Conservation (phyloP, 2,797 vertebrate genomes). For the Notamacropus eugenii region DNA sequence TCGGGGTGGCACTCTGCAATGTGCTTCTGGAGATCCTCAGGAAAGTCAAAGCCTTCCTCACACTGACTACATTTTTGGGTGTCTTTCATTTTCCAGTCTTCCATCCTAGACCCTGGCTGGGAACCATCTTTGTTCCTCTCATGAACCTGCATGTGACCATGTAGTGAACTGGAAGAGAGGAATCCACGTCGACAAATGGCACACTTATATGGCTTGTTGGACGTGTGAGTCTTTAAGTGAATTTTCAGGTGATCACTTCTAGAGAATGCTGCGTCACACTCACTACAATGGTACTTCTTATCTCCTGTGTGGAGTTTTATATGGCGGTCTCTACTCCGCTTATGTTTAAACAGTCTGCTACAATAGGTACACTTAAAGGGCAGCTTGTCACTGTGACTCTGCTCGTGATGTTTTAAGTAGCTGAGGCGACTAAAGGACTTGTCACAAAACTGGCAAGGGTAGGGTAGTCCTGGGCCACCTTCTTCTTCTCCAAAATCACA, state of each 20-base stretch:
- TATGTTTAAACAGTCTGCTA: conserved; percentile 99
- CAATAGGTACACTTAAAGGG: conserved; percentile 99
- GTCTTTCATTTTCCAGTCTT: conserved; percentile 98
- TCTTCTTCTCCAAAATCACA: conserved; percentile 98
- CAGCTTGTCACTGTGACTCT: conserved; percentile 98
- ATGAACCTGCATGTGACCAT: conserved; percentile 99
- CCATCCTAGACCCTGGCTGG: conserved; percentile 90
- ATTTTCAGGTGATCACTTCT: conserved; percentile 99
- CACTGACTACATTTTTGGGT: conserved; percentile 98
- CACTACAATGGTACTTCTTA: conserved; percentile 98
- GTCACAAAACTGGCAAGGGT: conserved; percentile 98
- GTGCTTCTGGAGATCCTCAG: conserved; percentile 98
- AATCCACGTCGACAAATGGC: conserved; percentile 98
- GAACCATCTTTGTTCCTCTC: conserved; percentile 95
- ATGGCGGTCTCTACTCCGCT: conserved; percentile 97
- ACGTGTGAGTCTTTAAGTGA: conserved; percentile 99
- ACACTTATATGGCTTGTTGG: conserved; percentile 99
- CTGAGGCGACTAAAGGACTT: conserved; percentile 99
- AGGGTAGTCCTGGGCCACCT: conserved; percentile 95
- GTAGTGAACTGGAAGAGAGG: conserved; percentile 96
- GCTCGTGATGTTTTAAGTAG: conserved; percentile 99
- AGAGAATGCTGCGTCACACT: conserved; percentile 97
- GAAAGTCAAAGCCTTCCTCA: conserved; percentile 98
- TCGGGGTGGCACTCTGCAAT: conserved; percentile 98
- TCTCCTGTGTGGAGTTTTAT: conserved; percentile 99